These are phyloP conservation scores for Tylochromis polylepis DNA, from an alignment of 2,113 vertebrate species.

Conservation along the genomic window DNA sequence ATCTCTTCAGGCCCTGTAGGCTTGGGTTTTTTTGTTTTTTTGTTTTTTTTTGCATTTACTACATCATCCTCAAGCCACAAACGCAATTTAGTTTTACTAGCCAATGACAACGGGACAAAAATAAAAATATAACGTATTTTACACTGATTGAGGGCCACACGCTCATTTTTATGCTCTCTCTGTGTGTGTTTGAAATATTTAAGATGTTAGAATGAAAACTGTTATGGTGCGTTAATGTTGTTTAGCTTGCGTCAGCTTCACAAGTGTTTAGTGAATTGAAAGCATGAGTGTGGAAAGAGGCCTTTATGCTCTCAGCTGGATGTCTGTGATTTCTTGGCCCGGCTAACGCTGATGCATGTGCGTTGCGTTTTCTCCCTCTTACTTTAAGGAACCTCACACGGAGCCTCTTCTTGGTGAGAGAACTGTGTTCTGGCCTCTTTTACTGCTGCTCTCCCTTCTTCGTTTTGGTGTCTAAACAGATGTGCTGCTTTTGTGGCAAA, in stretches of 20 bases:
- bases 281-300: neutral
- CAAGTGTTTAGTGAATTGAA: neutral
- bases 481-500: constrained; percentile 31
- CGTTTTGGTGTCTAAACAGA: constrained; percentile 20
- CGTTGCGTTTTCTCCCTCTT: constrained; percentile 55
- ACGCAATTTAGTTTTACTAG: neutral
- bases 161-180: neutral
- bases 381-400: constrained; percentile 64
- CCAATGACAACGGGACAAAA: fast-evolving
- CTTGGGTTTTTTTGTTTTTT: fast-evolving
- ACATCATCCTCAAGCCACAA: neutral
- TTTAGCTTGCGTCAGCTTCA: neutral
- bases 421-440: constrained; percentile 47
- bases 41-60: fast-evolving
- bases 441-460: neutral
- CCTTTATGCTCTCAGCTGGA: neutral
- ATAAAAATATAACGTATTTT: neutral
- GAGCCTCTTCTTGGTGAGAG: constrained; percentile 70
- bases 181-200: fast-evolving
- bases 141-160: fast-evolving
- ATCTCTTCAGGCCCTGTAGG: fast-evolving
- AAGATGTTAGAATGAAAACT: neutral
- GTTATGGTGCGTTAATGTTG: neutral
- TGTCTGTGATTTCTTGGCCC: neutral
- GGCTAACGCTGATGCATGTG: constrained; percentile 57